Base-by-base conservation (phyloP, 2,888 invertebrate species). In the Megamerina dolium region DNA sequence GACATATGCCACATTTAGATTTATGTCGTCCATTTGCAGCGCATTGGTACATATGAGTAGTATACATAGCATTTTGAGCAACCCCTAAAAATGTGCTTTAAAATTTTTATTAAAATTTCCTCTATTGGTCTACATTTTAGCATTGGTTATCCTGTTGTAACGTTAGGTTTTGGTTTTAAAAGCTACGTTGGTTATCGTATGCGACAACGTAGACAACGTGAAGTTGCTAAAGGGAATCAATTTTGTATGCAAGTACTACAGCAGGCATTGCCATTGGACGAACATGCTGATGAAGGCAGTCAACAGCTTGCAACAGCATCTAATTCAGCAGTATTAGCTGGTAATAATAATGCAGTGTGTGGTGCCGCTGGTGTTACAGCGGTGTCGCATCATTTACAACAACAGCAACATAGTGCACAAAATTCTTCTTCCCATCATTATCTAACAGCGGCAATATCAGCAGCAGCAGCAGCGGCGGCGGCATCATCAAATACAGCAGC, bases 11-110 rank as follows among this genome's bases (percentile, higher is more conserved):
- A 49, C 87, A 88, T 68, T 77, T 91, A 66, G 92, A 91, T 75
- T 80, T 94, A 59, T 92, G 91, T 75, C 79, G 93, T 70, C 95
- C 95, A 56, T 92, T 96, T 74, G 95, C 95, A 58, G 94, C 95
- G 55, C 94, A 96, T 75, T 94, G 93, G 83, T 89, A 78, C 73
- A 79, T 39, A 26, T 14, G 9, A 13, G 16, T 16, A 14, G 19
- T 19, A 18, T 17, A 32, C 17, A 39, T 13, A 31, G 20, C 10
- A 23, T 23, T 23, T 23, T 23, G 8, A 6, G 23, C 23, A 23
- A 8, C 10, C 10, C 10, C 23, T 23, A 6, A 8, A 23, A 23
- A 23, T 23, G 6, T 23, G 23, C 23, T 8, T 10, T 27, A 12
- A 27, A 27, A 27, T 27, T 27, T n/a, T n/a, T n/a, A n/a, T n/a